A percentile compares a stretch with the other conserved stretches of the same genome.
These are phyloP conservation scores for Synergus gifuensis DNA, from an alignment of 2,888 invertebrate species.

Conservation along the genomic window DNA sequence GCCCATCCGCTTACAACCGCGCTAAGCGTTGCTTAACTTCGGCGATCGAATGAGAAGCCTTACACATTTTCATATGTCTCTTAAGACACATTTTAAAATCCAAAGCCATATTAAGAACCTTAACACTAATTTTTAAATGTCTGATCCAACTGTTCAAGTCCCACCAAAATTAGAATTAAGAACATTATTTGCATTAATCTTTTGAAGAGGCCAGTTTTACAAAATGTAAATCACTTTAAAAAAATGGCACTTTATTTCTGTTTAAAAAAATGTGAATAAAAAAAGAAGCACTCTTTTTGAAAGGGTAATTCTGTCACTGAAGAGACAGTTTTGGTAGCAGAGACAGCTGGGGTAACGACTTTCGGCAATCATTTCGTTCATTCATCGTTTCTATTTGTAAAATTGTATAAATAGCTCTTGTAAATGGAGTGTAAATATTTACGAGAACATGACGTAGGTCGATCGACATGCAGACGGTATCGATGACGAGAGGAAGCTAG, in stretches of 20 bases:
- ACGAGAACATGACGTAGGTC: slow-evolving; percentile 45
- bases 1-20: no score
- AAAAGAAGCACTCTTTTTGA: neutral
- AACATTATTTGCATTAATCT: neutral
- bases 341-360: slow-evolving; percentile 5
- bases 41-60: no score
- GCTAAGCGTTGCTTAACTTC: no score
- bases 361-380: neutral
- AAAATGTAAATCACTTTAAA: neutral
- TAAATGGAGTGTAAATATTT: slow-evolving; percentile 42
- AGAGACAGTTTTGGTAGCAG: neutral
- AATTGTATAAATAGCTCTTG: slow-evolving; percentile 24
- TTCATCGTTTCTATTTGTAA: slow-evolving; percentile 34
- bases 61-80: no score
- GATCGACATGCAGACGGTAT: slow-evolving; percentile 57
- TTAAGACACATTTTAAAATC: no score
- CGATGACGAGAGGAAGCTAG: slow-evolving; percentile 54
- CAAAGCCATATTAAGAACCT: no score
- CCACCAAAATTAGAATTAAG: neutral
- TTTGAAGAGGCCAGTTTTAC: neutral
- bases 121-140: no score
- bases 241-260: neutral
- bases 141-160: no score
- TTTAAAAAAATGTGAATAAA: neutral
- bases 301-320: neutral